Conservation (phyloP, 2,888 invertebrate genomes). For the Chelonus formosanus region DNA sequence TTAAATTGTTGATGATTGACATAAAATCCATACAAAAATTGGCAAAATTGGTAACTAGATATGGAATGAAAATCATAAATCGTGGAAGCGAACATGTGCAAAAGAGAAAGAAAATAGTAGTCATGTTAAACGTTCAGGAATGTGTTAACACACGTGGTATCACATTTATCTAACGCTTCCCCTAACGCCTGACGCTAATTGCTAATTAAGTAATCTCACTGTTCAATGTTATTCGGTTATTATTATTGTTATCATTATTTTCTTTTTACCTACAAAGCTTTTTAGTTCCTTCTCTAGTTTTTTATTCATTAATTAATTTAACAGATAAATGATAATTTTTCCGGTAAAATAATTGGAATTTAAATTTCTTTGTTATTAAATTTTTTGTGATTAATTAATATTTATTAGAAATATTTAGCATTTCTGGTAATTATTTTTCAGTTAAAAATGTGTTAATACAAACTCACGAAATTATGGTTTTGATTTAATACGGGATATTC, state of each 20-base stretch:
- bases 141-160: slow-evolving; percentile 30
- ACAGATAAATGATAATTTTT: neutral
- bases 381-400: no score
- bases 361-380: no score
- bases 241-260: slow-evolving; percentile 7
- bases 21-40: slow-evolving; percentile 11
- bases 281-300: slow-evolving; percentile 13
- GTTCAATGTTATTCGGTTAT: slow-evolving; percentile 35
- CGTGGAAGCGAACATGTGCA: slow-evolving; percentile 13
- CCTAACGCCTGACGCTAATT: slow-evolving; percentile 31
- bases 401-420: no score
- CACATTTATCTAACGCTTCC: slow-evolving; percentile 26
- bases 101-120: slow-evolving; percentile 14
- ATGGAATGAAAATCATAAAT: slow-evolving; percentile 23
- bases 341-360: no score
- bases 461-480: no score
- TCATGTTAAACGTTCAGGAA: slow-evolving; percentile 21
- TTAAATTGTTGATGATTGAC: slow-evolving; percentile 27
- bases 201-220: slow-evolving; percentile 38
- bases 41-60: slow-evolving; percentile 6
- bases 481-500: no score
- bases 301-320: slow-evolving; percentile 17
- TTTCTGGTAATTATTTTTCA: no score
- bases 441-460: no score
- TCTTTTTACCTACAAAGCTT: no score